Conservation (phyloP, 2,113 vertebrate genomes). For the Melanotaenia duboulayi region DNA sequence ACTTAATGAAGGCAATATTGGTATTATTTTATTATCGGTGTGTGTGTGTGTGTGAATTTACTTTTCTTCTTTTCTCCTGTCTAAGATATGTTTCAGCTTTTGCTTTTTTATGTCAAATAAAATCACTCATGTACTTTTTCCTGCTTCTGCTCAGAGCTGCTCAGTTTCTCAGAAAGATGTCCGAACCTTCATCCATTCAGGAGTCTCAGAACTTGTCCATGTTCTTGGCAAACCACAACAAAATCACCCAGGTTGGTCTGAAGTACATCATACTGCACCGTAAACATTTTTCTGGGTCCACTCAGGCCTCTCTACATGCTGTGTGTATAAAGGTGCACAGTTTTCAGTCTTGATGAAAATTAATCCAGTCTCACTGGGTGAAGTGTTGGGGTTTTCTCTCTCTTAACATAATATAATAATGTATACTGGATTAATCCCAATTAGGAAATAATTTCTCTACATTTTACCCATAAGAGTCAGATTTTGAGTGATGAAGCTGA, state of each 20-base stretch:
- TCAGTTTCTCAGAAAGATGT: conserved; percentile 98
- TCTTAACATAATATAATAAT: no score
- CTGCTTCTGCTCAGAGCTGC: conserved; percentile 83
- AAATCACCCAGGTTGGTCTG: conserved; percentile 92
- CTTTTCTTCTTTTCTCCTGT: not conserved
- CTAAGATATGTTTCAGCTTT: not conserved
- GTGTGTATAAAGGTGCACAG: no score
- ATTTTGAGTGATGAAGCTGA: no score
- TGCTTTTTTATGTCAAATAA: not conserved
- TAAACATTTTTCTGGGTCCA: no score
- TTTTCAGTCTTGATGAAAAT: no score
- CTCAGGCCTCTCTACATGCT: no score
- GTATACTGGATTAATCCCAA: not conserved
- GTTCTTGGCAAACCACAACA: conserved; percentile 99
- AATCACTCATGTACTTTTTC: not conserved
- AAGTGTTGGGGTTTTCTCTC: not conserved
- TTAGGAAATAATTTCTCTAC: not conserved
- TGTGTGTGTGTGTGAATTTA: no score
- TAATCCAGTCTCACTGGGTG: no score
- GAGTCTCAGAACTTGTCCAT: conserved; percentile 99
- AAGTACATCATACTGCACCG: not conserved
- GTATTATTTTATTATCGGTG: no score
- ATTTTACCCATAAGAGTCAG: no score
- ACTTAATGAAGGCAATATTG: not conserved
- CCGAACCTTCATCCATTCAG: conserved; percentile 97